These are phyloP conservation scores for Meriones psammophilus DNA, from an alignment of 2,797 vertebrate species.

Conservation along the genomic window DNA sequence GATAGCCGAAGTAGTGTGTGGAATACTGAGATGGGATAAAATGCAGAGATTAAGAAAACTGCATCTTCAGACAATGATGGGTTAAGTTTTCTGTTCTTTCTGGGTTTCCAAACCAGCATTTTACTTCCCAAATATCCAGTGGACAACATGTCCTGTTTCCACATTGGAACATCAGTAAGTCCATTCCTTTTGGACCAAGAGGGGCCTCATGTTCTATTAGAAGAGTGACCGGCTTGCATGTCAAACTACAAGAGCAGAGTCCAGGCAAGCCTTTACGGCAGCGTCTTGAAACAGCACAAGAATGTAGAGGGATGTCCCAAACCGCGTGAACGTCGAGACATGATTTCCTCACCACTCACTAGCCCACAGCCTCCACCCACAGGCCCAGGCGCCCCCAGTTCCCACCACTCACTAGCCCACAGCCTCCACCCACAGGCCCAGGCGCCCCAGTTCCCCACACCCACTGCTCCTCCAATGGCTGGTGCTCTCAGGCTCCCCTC, in stretches of 20 bases:
- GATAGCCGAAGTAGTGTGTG: background rate
- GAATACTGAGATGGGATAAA: fast-evolving
- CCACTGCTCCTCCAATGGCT: fast-evolving
- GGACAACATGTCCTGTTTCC: background rate
- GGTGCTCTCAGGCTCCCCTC: background rate
- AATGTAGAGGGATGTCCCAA: fast-evolving
- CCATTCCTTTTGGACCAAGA: fast-evolving
- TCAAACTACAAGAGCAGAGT: background rate
- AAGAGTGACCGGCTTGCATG: background rate
- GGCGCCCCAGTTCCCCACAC: background rate
- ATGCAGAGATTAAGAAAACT: background rate
- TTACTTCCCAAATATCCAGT: background rate
- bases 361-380: fast-evolving
- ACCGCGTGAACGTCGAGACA: fast-evolving
- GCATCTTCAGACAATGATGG: background rate
- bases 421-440: fast-evolving
- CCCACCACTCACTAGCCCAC: fast-evolving
- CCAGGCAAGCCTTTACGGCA: fast-evolving
- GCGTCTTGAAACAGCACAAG: fast-evolving
- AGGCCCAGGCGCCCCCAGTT: background rate
- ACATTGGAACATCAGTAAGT: background rate
- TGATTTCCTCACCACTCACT: fast-evolving
- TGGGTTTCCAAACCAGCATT: background rate
- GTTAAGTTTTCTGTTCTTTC: too few species aligned
- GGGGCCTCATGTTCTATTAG: fast-evolving